A percentile compares a stretch with the other conserved stretches of the same genome.
These are phyloP conservation scores for Gopherus evgoodei DNA, from an alignment of 2,113 vertebrate genomes.

Conservation along the genomic window DNA sequence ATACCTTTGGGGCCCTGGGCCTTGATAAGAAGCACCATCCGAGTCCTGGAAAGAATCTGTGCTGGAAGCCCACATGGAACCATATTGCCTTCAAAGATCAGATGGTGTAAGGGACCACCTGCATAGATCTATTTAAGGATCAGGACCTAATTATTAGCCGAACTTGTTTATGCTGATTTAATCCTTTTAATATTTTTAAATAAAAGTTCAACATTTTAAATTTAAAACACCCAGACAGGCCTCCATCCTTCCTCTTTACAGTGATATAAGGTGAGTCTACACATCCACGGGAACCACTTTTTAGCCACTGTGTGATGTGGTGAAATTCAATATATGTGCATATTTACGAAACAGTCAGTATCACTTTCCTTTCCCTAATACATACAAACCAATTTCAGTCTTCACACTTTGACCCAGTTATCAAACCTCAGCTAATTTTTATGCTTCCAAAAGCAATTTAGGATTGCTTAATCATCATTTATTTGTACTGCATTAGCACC, in stretches of 20 bases:
- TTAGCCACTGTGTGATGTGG: slow-evolving; percentile 26
- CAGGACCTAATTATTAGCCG: accelerated
- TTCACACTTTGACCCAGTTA: slow-evolving; percentile 42
- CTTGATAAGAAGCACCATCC: neutral
- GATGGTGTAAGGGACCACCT: neutral
- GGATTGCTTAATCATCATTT: slow-evolving; percentile 37
- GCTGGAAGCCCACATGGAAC: neutral
- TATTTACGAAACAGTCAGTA: slow-evolving; percentile 22
- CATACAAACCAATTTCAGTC: slow-evolving; percentile 56
- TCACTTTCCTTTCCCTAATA: slow-evolving; percentile 39
- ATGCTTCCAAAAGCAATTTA: neutral
- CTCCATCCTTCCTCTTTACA: neutral
- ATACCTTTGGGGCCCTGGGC: neutral
- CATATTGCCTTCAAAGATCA: neutral
- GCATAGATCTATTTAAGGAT: neutral
- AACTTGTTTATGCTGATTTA: neutral
- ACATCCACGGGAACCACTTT: slow-evolving; percentile 23
- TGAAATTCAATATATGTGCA: slow-evolving; percentile 45
- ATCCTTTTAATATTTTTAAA: neutral
- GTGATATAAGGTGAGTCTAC: neutral
- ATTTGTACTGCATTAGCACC: neutral
- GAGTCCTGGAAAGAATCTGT: accelerated
- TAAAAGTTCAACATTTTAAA: neutral
- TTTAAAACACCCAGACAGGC: neutral
- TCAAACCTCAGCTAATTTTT: slow-evolving; percentile 26